phyloP scores from a whole-genome alignment of 2,797 vertebrate genomes.

The Simalia tracyae region DNA sequence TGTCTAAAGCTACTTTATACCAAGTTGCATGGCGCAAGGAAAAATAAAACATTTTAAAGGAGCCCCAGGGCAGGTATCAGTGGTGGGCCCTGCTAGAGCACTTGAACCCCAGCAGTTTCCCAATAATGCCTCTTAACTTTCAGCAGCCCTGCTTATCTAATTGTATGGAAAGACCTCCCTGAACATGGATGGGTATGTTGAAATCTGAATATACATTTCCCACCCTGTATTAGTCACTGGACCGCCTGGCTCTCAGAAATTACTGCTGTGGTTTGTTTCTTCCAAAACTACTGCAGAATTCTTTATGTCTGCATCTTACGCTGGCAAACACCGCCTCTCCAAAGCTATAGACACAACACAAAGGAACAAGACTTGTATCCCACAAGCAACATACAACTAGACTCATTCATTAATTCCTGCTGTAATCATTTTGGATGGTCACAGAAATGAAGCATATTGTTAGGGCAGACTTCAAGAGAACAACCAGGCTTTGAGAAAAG shows the following conservation, averaged over 20 bases:
- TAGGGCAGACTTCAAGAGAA: constrained; percentile 52
- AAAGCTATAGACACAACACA: constrained; percentile 68
- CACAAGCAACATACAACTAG: constrained; percentile 61
- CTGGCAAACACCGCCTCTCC: constrained; percentile 1
- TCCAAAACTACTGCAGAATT: constrained; percentile 51
- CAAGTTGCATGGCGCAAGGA: background rate
- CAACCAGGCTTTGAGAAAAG: constrained; percentile 56
- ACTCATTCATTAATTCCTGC: constrained; percentile 59
- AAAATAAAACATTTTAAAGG: background rate
- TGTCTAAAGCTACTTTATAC: background rate
- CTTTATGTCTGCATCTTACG: background rate
- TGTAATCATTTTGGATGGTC: constrained; percentile 50
- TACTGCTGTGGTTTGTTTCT: constrained; percentile 4
- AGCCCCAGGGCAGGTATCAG: background rate
- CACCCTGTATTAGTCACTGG: background rate
- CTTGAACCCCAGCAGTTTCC: background rate
- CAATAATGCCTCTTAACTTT: background rate
- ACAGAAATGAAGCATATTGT: constrained; percentile 61
- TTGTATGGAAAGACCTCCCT: background rate
- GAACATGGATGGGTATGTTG: background rate
- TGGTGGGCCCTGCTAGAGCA: background rate
- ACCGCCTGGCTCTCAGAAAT: background rate
- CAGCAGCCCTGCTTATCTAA: background rate
- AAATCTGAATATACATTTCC: background rate
- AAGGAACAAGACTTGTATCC: constrained; percentile 65